Base-by-base conservation (phyloP, 2,797 vertebrate genomes). In the Urocyon cinereoargenteus region DNA sequence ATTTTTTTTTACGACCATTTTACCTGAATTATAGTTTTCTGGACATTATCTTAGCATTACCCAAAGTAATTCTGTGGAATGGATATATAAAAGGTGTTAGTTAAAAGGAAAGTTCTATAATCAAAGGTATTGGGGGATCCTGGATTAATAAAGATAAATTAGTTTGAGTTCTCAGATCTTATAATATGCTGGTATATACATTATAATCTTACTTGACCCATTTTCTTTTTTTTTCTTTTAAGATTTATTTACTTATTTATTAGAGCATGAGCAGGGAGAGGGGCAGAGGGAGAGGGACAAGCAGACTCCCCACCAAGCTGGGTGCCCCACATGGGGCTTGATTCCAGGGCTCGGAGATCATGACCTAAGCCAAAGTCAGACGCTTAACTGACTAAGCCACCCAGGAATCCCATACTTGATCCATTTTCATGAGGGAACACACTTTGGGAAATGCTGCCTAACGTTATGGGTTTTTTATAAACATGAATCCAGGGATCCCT, bases 21-120 rank as follows among this genome's bases (percentile, higher is more conserved):
- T 81, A 57, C 13, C 36, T 82, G 40, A 93, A 62, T 91, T 90
- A 77, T 51, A 72, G 66, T 93, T 91, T 68, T 31, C 68, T 83
- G 59, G 59, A 68, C 3, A 45, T 11, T 59, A 77, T 36, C 19
- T 59, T 18, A 59, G 19, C 61, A 77, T 59, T 89, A 78, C 61
- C 40, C 66, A 92, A 84, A 34, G n/a, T 88, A 75, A 75, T 92
- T 68, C 68, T 89, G 36, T 68, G 36, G 15, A 66, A 59, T 62
- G 45, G 36, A 83, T 77, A 16, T 68, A 28, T 77, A 66, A 34
- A 24, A 82, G 16, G 26, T 86, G 10, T 92, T 90, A 90, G 14
- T 86, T 73, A 90, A 61, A 90, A 72, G 45, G 61, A 49, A 16
- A 28, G 14, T 62, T 91, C 51, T 91, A 5, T 78, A 83, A 75